These are phyloP conservation scores for Antigone vipio DNA, from an alignment of 2,113 vertebrate genomes.

Conservation along the genomic window DNA sequence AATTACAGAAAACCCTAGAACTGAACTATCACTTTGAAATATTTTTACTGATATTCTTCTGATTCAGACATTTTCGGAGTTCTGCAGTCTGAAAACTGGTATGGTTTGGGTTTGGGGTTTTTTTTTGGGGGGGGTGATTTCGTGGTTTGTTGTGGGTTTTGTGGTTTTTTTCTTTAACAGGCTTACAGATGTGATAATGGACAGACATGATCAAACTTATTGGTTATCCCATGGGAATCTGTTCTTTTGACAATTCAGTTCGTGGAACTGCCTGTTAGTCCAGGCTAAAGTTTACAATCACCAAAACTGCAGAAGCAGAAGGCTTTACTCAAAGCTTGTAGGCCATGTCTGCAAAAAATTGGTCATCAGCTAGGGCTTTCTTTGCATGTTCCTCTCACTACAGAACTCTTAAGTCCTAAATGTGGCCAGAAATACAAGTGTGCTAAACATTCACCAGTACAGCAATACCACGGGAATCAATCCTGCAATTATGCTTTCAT, in stretches of 20 bases:
- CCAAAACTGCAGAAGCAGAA: neutral
- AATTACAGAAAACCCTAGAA: neutral
- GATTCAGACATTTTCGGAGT: neutral
- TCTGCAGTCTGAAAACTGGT: neutral
- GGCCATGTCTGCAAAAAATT: neutral
- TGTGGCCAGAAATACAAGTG: neutral
- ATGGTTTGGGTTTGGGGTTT: neutral
- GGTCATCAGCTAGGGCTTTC: neutral
- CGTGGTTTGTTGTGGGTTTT: too few species aligned
- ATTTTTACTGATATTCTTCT: neutral
- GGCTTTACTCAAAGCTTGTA: neutral
- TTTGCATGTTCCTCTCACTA: neutral
- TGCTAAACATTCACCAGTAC: neutral
- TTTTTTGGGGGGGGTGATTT: neutral
- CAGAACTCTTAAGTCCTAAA: neutral
- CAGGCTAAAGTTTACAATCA: neutral
- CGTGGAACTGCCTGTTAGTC: neutral
- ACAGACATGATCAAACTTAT: neutral
- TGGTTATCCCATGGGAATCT: neutral
- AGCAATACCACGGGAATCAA: neutral
- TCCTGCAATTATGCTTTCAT: neutral
- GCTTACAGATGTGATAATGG: rapidly evolving
- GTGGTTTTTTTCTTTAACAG: neutral
- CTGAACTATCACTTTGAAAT: neutral
- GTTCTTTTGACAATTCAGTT: neutral